phyloP scores from a whole-genome alignment of 2,113 vertebrate species.

The Cebidichthys violaceus region DNA sequence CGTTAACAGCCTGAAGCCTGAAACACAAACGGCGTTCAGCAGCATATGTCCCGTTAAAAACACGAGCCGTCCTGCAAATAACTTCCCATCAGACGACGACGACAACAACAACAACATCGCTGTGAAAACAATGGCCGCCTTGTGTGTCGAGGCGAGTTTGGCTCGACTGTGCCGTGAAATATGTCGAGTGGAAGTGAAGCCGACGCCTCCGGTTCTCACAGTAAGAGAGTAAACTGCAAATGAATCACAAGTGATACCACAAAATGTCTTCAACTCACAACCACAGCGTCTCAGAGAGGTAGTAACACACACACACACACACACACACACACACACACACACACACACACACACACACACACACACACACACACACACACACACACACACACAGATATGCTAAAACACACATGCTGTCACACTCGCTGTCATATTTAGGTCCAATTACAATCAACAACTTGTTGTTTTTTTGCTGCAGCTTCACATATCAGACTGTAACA shows the following conservation, averaged over 20 bases:
- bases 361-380: not conserved
- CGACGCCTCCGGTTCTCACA: slow-evolving; percentile 64
- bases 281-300: not conserved
- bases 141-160: slow-evolving; percentile 45
- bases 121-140: slow-evolving; percentile 57
- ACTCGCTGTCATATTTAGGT: slow-evolving; percentile 5
- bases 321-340: not conserved
- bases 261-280: slow-evolving; percentile 9
- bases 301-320: not conserved
- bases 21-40: not conserved
- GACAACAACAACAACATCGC: slow-evolving; percentile 31
- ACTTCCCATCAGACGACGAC: slow-evolving; percentile 9
- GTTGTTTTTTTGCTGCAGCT: slow-evolving; percentile 8
- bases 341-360: slow-evolving; percentile 15
- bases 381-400: too few species aligned
- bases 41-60: slow-evolving; percentile 5
- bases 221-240: slow-evolving; percentile 66
- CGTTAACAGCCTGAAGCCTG: not conserved
- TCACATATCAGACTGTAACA: not conserved
- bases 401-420: slow-evolving; percentile 17
- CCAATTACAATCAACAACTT: slow-evolving; percentile 36
- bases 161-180: slow-evolving; percentile 52
- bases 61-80: slow-evolving; percentile 1
- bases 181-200: slow-evolving; percentile 66
- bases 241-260: slow-evolving; percentile 64